phyloP scores from a whole-genome alignment of 1,140 invertebrate species.

The Antheraea pernyi region DNA sequence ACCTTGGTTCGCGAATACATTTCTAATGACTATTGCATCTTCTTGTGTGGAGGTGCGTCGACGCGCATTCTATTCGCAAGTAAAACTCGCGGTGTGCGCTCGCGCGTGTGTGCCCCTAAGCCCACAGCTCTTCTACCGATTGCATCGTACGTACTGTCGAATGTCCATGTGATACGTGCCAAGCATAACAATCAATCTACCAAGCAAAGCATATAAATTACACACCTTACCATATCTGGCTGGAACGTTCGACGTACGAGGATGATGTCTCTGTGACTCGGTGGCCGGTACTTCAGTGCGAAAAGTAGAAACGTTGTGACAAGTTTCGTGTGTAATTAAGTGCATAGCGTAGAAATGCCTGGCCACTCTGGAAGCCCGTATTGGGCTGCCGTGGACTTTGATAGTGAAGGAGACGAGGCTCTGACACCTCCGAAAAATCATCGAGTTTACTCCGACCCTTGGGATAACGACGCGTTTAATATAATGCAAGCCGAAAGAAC shows the following conservation, averaged over 20 bases:
- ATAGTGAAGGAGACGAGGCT: constrained; percentile 76
- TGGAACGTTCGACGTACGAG: constrained; percentile 47
- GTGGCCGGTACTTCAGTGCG: constrained; percentile 38
- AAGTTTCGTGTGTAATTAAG: constrained; percentile 26
- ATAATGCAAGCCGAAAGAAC: constrained; percentile 81
- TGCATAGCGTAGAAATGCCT: constrained; percentile 49
- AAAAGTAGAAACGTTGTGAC: constrained; percentile 28
- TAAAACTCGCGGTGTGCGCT: constrained; percentile 44
- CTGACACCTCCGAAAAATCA: constrained; percentile 52
- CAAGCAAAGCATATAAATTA: constrained; percentile 54
- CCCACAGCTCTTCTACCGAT: constrained; percentile 46
- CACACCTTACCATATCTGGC: constrained; percentile 54
- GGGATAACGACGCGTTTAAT: constrained; percentile 86
- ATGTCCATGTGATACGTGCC: constrained; percentile 52
- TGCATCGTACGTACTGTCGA: constrained; percentile 51
- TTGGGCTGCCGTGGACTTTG: constrained; percentile 79
- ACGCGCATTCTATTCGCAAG: constrained; percentile 41
- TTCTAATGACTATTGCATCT: constrained; percentile 36
- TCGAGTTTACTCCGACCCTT: constrained; percentile 84
- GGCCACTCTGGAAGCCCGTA: constrained; percentile 70
- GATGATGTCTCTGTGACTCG: constrained; percentile 51
- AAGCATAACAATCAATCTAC: constrained; percentile 58
- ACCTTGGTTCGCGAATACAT: constrained; percentile 30
- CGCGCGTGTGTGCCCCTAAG: constrained; percentile 35
- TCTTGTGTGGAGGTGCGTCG: constrained; percentile 20